Conservation (phyloP, 2,888 invertebrate genomes). For the Creontiades dilutus region DNA sequence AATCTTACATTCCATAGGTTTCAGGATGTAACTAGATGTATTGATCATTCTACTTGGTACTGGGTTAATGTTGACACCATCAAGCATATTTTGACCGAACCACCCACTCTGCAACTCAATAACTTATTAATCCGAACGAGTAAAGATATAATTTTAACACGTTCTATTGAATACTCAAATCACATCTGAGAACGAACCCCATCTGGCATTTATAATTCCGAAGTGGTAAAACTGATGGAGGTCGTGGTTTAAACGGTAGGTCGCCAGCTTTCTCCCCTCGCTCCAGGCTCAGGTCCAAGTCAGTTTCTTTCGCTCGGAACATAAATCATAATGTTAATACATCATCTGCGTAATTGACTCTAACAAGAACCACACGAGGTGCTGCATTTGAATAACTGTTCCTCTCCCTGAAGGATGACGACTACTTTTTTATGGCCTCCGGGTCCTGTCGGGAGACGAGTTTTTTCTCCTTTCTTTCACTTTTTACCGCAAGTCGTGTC, state of each 20-base stretch:
- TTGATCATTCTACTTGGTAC: too few relatives aligned
- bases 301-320: constrained; percentile 18
- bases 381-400: constrained; percentile 6
- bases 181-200: too few relatives aligned
- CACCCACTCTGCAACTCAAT: too few relatives aligned
- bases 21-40: too few relatives aligned
- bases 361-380: constrained; percentile 48
- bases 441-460: background rate
- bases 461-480: background rate
- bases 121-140: too few relatives aligned
- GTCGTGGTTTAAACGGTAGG: background rate
- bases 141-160: too few relatives aligned
- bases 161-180: too few relatives aligned
- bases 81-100: too few relatives aligned
- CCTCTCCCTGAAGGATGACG: background rate
- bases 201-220: background rate
- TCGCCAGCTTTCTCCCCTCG: background rate
- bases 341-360: constrained; percentile 46
- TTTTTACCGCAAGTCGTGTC: background rate
- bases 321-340: constrained; percentile 50
- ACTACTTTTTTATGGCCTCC: background rate
- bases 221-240: background rate
- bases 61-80: too few relatives aligned
- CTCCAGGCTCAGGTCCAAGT: background rate
- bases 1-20: too few relatives aligned